Percentiles rank a stretch among this genome's conserved stretches.
Conservation (phyloP, 2,113 vertebrate species). For the Seriola quinqueradiata region DNA sequence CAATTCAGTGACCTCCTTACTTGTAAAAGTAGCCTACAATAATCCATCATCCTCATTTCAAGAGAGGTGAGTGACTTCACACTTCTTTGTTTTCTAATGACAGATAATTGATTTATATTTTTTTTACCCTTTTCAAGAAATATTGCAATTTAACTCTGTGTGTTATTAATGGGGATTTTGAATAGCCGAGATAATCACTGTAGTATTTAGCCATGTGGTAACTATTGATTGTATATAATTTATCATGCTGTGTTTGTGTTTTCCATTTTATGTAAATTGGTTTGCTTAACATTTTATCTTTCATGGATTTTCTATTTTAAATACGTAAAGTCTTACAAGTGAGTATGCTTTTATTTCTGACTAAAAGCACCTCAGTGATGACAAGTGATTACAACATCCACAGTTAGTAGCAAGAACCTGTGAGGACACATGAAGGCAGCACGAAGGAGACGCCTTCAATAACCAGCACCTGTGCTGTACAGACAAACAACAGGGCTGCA, state of each 20-base stretch:
- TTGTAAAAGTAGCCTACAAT: too few species aligned
- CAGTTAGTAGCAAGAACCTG: background rate
- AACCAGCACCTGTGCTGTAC: background rate
- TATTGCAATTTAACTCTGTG: too few species aligned
- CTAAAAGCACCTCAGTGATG: background rate
- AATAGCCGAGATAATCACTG: too few species aligned
- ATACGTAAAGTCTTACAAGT: background rate
- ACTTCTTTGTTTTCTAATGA: too few species aligned
- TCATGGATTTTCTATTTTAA: background rate
- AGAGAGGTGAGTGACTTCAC: too few species aligned
- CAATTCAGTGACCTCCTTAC: too few species aligned
- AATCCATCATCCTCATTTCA: too few species aligned
- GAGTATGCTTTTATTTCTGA: background rate
- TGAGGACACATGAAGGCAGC: background rate
- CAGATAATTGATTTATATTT: too few species aligned
- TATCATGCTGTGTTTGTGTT: background rate
- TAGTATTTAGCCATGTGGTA: too few species aligned
- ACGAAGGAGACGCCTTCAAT: background rate
- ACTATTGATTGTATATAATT: too few species aligned
- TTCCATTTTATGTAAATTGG: background rate
- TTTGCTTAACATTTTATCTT: background rate
- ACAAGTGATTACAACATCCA: background rate
- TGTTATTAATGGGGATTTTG: too few species aligned
- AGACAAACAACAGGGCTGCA: background rate
- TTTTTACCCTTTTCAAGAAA: too few species aligned